Conservation (phyloP, 2,888 invertebrate species). For the Magallana nippona region DNA sequence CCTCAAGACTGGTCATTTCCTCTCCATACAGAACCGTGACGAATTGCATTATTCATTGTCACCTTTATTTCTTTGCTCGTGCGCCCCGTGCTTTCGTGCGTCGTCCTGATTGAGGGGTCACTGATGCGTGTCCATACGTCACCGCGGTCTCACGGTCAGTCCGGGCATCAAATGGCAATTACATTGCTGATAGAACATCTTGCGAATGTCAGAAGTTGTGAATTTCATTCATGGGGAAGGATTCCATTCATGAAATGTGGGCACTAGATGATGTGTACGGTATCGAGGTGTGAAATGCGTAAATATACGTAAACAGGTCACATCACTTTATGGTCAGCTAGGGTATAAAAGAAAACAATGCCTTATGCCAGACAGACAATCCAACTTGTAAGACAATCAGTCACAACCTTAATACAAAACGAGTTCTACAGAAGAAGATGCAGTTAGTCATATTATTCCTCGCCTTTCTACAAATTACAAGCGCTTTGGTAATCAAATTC, state of each 20-base stretch:
- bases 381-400: background rate
- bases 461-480: background rate
- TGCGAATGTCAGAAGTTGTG: conserved; percentile 11
- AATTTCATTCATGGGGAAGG: conserved; percentile 24
- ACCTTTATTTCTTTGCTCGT: conserved; percentile 6
- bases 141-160: background rate
- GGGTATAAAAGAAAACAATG: background rate
- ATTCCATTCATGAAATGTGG: conserved; percentile 7
- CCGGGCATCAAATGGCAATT: background rate
- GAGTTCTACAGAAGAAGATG: background rate
- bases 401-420: background rate
- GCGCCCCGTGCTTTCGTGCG: background rate
- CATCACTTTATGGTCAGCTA: background rate
- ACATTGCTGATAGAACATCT: background rate
- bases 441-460: background rate
- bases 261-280: background rate
- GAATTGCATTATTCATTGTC: background rate
- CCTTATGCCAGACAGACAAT: background rate
- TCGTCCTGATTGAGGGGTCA: background rate
- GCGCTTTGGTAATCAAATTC: background rate
- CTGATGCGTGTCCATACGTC: background rate
- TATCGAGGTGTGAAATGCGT: conserved; percentile 3
- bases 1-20: background rate
- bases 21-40: background rate
- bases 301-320: background rate